These are phyloP conservation scores for Enteromius afrohamiltoni DNA, from an alignment of 2,797 vertebrate species.

Conservation along the genomic window DNA sequence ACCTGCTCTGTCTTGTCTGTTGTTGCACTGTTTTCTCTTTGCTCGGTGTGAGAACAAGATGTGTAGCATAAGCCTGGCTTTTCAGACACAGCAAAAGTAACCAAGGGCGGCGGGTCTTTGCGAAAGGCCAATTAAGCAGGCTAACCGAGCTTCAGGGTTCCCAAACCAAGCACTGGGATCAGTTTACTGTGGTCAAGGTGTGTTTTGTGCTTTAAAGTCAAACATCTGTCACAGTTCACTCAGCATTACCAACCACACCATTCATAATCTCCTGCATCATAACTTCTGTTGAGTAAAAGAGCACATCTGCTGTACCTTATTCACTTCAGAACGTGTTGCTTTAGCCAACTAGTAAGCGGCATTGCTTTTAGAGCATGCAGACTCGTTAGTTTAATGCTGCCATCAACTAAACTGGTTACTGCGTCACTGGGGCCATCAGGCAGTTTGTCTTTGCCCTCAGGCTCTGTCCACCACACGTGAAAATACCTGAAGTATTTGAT, in stretches of 20 bases:
- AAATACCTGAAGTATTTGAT: slow-evolving; percentile 7
- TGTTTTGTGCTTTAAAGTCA: background rate
- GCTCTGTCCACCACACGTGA: background rate
- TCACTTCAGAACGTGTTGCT: background rate
- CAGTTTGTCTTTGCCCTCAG: background rate
- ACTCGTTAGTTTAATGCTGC: background rate
- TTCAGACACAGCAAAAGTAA: background rate
- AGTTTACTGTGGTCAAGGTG: background rate
- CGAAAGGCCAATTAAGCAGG: background rate
- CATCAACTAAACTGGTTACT: background rate
- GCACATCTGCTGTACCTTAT: background rate
- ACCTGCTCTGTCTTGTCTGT: background rate
- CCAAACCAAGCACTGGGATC: background rate
- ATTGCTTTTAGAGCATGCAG: background rate
- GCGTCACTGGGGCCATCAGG: background rate
- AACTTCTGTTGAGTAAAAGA: background rate
- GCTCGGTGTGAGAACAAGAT: background rate
- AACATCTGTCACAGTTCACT: background rate
- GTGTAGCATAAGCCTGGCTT: background rate
- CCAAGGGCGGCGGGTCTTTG: background rate
- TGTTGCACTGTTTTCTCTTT: background rate
- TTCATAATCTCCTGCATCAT: background rate
- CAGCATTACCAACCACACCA: background rate
- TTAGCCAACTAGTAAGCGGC: background rate
- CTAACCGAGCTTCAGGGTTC: background rate